Conservation (phyloP, 1,140 invertebrate species). For the Drosophila tsacasi region DNA sequence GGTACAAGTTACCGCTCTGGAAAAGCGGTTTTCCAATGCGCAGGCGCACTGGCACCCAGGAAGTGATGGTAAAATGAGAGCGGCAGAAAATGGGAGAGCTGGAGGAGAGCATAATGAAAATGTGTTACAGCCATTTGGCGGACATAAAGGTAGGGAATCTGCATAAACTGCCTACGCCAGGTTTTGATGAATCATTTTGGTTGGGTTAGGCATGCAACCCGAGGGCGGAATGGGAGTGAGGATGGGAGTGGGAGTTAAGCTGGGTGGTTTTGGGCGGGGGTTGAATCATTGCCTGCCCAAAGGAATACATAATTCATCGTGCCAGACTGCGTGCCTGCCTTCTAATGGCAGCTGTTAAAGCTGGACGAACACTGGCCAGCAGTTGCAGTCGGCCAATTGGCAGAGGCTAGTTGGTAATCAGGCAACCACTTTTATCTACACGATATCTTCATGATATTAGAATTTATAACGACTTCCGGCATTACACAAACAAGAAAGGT, state of each 20-base stretch:
- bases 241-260: neutral
- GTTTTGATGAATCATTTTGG: conserved; percentile 70
- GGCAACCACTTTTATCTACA: conserved; percentile 5
- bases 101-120: conserved; percentile 42
- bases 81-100: conserved; percentile 12
- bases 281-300: conserved; percentile 41
- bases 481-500: conserved; percentile 37
- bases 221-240: neutral
- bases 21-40: conserved; percentile 46
- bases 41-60: conserved; percentile 42
- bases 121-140: conserved; percentile 56
- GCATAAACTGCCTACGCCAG: conserved; percentile 46
- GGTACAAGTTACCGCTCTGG: conserved; percentile 24
- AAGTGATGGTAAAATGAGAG: conserved; percentile 22
- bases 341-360: conserved; percentile 44
- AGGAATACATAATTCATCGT: conserved; percentile 49
- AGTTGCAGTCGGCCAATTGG: conserved; percentile 6
- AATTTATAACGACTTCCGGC: conserved; percentile 45
- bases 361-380: conserved; percentile 16
- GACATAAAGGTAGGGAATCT: conserved; percentile 51
- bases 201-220: conserved; percentile 60
- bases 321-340: conserved; percentile 53
- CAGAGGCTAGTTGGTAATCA: conserved; percentile 15
- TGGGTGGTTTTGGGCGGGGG: conserved; percentile 26
- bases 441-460: conserved; percentile 26